Conservation (phyloP, 2,797 vertebrate genomes). For the Cynodonichthys magdalenae region DNA sequence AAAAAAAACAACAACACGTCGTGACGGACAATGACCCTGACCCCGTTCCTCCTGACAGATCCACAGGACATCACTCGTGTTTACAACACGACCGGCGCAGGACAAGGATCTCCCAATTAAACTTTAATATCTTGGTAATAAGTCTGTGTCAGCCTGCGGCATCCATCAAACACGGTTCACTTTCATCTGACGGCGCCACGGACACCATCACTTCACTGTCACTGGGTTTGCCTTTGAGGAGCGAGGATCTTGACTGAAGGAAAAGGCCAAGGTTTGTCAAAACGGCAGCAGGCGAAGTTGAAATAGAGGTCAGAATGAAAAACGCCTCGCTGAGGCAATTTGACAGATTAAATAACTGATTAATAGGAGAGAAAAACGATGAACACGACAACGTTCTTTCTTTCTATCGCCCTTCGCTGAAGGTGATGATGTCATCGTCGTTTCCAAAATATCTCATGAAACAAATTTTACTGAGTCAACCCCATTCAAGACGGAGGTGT, state of each 20-base stretch:
- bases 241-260: constrained; percentile 19
- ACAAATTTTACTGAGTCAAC: too few species aligned
- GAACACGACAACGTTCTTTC: too few species aligned
- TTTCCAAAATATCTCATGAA: too few species aligned
- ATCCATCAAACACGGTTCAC: constrained; percentile 47
- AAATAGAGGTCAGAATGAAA: constrained; percentile 39
- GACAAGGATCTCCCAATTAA: constrained; percentile 51
- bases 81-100: constrained; percentile 25
- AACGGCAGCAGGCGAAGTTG: constrained; percentile 39
- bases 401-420: too few species aligned
- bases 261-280: constrained; percentile 62
- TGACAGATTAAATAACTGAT: constrained; percentile 2
- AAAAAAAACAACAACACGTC: not conserved
- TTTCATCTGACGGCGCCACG: constrained; percentile 37
- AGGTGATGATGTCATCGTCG: too few species aligned
- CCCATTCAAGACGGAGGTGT: too few species aligned
- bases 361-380: not conserved
- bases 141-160: constrained; percentile 31
- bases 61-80: constrained; percentile 51
- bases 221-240: constrained; percentile 23
- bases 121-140: constrained; percentile 44
- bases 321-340: not conserved
- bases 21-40: constrained; percentile 42
- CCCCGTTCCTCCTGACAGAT: constrained; percentile 44
- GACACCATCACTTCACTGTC: constrained; percentile 34